Evolutionary conservation across 2,113 vertebrate species (phyloP).

Genomic region (Indicator maculatus): DNA sequence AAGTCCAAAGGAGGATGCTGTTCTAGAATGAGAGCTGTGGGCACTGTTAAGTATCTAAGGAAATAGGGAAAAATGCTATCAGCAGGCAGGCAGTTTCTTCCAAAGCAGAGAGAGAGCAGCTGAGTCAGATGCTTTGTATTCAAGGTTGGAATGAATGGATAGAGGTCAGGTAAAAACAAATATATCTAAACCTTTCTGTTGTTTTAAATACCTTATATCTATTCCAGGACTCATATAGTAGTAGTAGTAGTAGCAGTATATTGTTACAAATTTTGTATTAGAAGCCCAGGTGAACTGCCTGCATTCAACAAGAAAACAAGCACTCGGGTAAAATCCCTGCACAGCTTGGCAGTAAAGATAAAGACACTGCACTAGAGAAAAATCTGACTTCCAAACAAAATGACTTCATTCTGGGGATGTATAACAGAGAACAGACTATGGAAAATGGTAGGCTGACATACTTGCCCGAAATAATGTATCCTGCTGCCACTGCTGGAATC

Average conservation of each 20-base stretch:
- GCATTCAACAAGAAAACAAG: not conserved
- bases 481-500: not conserved
- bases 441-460: not conserved
- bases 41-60: not conserved
- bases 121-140: slow-evolving; percentile 8
- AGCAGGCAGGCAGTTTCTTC: not conserved
- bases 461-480: not conserved
- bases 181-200: not conserved
- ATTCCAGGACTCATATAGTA: not conserved
- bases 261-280: not conserved
- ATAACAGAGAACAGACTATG: not conserved
- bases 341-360: not conserved
- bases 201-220: not conserved
- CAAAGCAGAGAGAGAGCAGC: not conserved
- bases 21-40: not conserved
- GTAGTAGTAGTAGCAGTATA: not conserved
- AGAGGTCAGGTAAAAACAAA: not conserved
- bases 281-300: not conserved
- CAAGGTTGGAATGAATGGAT: not conserved
- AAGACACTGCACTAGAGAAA: not conserved
- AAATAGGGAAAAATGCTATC: not conserved
- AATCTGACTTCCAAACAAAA: not conserved
- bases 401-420: not conserved
- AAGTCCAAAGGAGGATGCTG: not conserved
- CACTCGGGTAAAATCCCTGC: not conserved